Conservation (phyloP, 2,113 vertebrate species). For the Cyprichromis sp. region DNA sequence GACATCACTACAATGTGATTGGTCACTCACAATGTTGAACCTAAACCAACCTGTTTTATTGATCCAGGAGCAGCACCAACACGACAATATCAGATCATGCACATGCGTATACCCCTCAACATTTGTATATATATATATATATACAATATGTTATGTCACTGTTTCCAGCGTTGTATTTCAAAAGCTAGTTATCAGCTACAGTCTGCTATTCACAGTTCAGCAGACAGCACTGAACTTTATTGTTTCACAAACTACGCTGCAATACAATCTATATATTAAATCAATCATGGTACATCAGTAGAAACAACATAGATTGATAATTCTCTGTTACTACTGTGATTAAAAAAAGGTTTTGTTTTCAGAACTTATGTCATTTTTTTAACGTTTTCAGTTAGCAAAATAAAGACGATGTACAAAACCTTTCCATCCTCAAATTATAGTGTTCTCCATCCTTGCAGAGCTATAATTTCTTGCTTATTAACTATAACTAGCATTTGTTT, state of each 20-base stretch:
- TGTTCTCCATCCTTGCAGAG: neutral
- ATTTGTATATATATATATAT: neutral
- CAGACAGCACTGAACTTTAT: neutral
- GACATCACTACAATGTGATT: neutral
- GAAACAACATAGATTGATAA: neutral
- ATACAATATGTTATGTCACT: neutral
- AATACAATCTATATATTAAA: neutral
- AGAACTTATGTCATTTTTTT: neutral
- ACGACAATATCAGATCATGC: neutral
- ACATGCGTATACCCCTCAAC: neutral
- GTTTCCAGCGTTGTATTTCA: neutral
- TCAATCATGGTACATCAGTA: neutral
- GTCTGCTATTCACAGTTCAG: neutral
- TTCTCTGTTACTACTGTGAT: neutral
- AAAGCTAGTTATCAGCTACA: neutral
- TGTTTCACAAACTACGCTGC: neutral
- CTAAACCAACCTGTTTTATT: neutral
- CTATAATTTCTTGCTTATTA: neutral
- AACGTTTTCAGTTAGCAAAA: neutral
- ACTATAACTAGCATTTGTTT: neutral
- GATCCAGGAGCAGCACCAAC: neutral
- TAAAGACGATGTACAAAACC: neutral
- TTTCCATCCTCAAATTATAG: neutral
- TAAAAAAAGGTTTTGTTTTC: neutral
- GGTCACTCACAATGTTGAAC: neutral